Evolutionary conservation across 2,888 invertebrate species (phyloP), one percentile per base, ranked within the genome.

Genomic region (Plebejus anna): DNA sequence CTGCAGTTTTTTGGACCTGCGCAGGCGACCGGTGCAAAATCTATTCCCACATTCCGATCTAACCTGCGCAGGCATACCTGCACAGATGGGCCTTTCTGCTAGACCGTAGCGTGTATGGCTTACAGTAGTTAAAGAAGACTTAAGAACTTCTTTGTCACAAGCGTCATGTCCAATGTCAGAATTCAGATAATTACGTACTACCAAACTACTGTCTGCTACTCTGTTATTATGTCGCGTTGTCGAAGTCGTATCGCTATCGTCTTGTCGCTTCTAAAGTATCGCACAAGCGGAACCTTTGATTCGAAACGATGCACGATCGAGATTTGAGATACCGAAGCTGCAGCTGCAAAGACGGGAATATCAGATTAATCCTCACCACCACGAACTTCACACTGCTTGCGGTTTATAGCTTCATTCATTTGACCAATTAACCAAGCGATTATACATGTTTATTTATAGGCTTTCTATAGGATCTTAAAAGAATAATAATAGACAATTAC

Each of bases 241-340:
- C 16, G 36, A 70, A 47, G 28, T 80, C 78, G 78, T 75, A 59
- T 80, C 79, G 80, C 55, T 36, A 13, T 75, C 81, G 79, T 78
- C 28, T 28, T 79, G 80, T 77, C 32, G 11, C 4, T 3, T 70
- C 22, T 75, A 78, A 81, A 78, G 9, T 9, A 2, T 2, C 66
- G 13, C 66, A 76, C 73, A 79, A 77, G 78, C 80, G 81, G 81
- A 78, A 76, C 79, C 79, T 81, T 81, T 81, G 80, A 79, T 75
- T 75, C 70, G 77, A 77, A 76, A 75, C 79, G 75, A 59, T 75
- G 77, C 76, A 71, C 70, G 80, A 73, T 76, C 77, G 76, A 78
- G 78, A 78, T 80, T 80, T 80, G 70, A 79, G 78, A 79, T 77
- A 79, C 70, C 77, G 71, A 51, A 76, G 78, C 78, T 76, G 70